Base-by-base conservation (phyloP, 2,113 vertebrate genomes). In the Percina caprodes region DNA sequence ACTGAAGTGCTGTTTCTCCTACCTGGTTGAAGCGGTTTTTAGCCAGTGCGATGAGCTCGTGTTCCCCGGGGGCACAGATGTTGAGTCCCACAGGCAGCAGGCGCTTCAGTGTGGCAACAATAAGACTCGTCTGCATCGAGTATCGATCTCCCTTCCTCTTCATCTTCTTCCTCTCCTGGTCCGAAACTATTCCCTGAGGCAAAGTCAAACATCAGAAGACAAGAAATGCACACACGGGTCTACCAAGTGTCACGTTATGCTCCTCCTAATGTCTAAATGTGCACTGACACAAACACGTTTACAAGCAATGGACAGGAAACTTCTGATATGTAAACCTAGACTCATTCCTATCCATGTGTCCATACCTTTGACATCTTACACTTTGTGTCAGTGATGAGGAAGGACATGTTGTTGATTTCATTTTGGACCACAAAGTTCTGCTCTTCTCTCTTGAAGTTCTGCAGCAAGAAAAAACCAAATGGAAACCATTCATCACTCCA, bases 321-420 rank as follows among this genome's bases (percentile, higher is more conserved):
- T 8, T 18, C 12, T 39, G 13, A 70, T 6, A 7, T 51, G 19
- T 23, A 35, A 35, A 19, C 52, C 12, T 49, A 6, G 49, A 55
- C 24, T 63, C n/a, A 10, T 13, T 42, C 35, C 24, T 0, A 18
- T 74, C 26, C 23, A 8, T 52, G 5, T 30, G 6, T 52, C 51
- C 65, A 6, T 96, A 98, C 98, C 97, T 99, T 99, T 10, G 98
- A 97, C 97, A 99, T 99, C 93, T 99, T 99, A 55, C 97, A 98
- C 90, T 98, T 99, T 69, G 97, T 98, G 76, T 99, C 97, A 26
- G 96, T 97, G 81, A 99, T 98, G 63, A 99, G 97, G 89, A 99
- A 99, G 23, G 97, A 98, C 98, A 99, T 99, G 70, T 99, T 99
- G 95, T 99, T 99, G 94, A 99, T 99, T 93, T 99, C 98, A 89